Conservation (phyloP, 2,888 invertebrate genomes). For the Pammene aurita region DNA sequence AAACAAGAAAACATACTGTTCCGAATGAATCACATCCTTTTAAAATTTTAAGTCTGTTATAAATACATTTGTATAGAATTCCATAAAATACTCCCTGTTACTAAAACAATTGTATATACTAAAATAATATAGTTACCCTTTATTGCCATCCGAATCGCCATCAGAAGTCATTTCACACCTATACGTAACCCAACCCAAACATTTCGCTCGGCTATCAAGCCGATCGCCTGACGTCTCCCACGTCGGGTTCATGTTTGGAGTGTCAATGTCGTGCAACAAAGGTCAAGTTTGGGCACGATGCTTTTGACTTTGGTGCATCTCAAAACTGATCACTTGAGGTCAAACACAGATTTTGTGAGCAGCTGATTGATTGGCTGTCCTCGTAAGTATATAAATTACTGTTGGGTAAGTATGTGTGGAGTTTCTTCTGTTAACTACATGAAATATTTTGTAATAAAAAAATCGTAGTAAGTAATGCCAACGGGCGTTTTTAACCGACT, state of each 20-base stretch:
- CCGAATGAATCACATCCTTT: too few relatives aligned
- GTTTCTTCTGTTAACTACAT: background rate
- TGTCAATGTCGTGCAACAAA: constrained; percentile 56
- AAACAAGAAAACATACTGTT: too few relatives aligned
- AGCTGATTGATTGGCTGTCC: constrained; percentile 1
- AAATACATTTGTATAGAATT: too few relatives aligned
- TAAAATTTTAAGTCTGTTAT: too few relatives aligned
- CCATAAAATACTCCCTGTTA: too few relatives aligned
- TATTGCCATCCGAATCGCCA: constrained; percentile 23
- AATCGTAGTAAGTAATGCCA: too few relatives aligned
- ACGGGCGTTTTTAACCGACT: too few relatives aligned
- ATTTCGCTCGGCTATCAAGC: constrained; percentile 32
- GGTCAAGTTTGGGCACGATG: constrained; percentile 36
- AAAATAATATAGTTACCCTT: background rate
- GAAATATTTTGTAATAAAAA: too few relatives aligned
- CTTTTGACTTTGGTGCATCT: constrained; percentile 24
- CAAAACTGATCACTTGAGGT: constrained; percentile 22
- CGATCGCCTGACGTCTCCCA: constrained; percentile 46
- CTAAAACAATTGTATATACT: too few relatives aligned
- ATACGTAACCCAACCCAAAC: constrained; percentile 35
- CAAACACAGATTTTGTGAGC: constrained; percentile 8
- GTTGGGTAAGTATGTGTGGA: background rate
- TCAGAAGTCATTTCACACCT: constrained; percentile 2
- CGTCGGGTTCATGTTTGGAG: constrained; percentile 57
- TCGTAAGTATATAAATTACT: background rate